Base-by-base conservation (phyloP, 2,797 vertebrate genomes). In the Morus bassanus region DNA sequence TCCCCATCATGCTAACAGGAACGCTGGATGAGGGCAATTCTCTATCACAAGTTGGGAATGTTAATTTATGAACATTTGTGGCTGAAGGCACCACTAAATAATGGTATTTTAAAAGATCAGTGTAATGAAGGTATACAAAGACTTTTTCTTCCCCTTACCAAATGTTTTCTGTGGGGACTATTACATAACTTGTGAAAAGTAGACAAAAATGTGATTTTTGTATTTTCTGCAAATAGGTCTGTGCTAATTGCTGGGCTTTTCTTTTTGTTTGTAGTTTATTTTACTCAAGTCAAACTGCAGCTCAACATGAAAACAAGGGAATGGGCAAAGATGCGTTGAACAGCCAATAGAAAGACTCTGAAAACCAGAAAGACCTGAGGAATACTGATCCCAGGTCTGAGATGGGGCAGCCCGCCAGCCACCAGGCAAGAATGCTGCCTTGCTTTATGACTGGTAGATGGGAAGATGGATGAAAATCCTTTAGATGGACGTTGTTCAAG, bases 31-130 rank as follows among this genome's bases (percentile, higher is more conserved):
- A 69, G 73, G 48, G 35, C 43, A 80, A 70, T 83, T 77, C 87
- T 79, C 53, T 60, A 4, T 46, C 27, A 28, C 23, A 41, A 78
- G 31, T 37, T 85, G 41, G n/a, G 41, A 95, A 91, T 84, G 70
- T 82, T 95, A 61, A 91, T 95, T 94, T 85, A 53, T 96, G 90
- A 96, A 91, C 75, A 69, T 91, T 89, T 91, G 87, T 54, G 30
- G 19, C 54, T 88, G 65, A 96, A 91, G 6, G 27, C 65, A 94
- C 15, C 48, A 56, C 72, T 85, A 93, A 88, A 87, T 78, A 92
- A 60, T 3, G 0, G 5, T 81, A 81, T 76, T 94, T 95, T 78
- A 51, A 97, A 95, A 95, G 83, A 72, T 91, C 86, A 89, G 5
- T 50, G 51, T 78, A 73, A 94, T 72, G 27, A 86, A 25, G 39